Percentiles rank a stretch among this genome's conserved stretches.
Conservation (phyloP, 2,888 invertebrate species). For the Ennomos erosarius region DNA sequence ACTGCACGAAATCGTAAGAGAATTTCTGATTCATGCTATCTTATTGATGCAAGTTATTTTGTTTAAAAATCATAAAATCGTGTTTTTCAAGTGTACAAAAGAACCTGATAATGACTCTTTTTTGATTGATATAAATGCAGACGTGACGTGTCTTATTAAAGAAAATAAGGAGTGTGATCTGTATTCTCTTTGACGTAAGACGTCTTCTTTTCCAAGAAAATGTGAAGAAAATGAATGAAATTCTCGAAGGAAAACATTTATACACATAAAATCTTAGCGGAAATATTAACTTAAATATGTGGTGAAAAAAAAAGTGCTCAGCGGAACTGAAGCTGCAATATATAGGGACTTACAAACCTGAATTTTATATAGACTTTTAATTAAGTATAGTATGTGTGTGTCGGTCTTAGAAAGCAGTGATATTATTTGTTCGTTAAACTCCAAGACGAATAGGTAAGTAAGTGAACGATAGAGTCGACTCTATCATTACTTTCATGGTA, state of each 20-base stretch:
- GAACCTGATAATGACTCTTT: neutral
- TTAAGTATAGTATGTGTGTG: no score
- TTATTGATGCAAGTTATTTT: no score
- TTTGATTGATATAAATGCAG: neutral
- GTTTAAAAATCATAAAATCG: no score
- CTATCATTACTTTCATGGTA: no score
- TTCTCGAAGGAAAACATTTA: slow-evolving; percentile 5
- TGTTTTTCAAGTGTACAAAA: no score
- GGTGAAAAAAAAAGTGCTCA: neutral
- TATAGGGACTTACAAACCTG: neutral
- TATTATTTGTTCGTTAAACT: no score
- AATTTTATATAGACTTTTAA: no score
- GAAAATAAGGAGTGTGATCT: slow-evolving; percentile 4
- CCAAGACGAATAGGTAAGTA: no score
- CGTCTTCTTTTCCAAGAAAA: slow-evolving; percentile 14
- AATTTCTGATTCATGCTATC: no score
- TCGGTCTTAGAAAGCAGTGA: no score
- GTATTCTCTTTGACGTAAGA: neutral
- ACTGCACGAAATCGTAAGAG: neutral
- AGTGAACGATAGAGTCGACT: no score
- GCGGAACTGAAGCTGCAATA: neutral
- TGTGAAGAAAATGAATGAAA: slow-evolving; percentile 5
- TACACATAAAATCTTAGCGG: neutral
- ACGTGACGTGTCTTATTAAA: neutral
- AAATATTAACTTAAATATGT: neutral